Conservation (phyloP, 2,888 invertebrate genomes). For the Folsomia candida region DNA sequence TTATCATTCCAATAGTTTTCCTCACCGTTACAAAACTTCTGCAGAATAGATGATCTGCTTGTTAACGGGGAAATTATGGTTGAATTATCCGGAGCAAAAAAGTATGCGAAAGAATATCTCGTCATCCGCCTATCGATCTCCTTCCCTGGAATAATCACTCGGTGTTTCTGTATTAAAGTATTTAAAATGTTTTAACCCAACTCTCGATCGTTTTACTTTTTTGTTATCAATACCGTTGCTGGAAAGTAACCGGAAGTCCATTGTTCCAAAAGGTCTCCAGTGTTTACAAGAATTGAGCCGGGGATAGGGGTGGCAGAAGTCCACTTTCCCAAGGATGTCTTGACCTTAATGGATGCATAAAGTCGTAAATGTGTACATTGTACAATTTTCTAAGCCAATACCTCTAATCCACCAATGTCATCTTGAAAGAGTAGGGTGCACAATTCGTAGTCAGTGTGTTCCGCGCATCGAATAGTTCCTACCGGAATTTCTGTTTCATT, state of each 20-base stretch:
- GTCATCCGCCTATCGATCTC: conserved; percentile 63
- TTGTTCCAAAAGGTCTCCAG: conserved; percentile 69
- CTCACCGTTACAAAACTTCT: neutral
- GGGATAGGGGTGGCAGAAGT: conserved; percentile 71
- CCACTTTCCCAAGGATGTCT: conserved; percentile 67
- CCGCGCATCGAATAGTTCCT: conserved; percentile 65
- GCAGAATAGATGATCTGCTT: conserved; percentile 7
- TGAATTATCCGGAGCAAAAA: conserved; percentile 70
- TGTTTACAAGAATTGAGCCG: conserved; percentile 71
- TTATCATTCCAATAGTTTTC: neutral
- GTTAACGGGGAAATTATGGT: conserved; percentile 58
- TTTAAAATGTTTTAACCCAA: neutral
- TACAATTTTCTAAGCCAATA: too few relatives aligned
- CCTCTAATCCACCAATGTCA: conserved; percentile 72
- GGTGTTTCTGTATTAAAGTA: conserved; percentile 61
- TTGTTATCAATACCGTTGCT: conserved; percentile 62
- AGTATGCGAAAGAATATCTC: conserved; percentile 74
- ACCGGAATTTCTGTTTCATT: conserved; percentile 52
- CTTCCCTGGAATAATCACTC: conserved; percentile 69
- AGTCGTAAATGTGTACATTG: conserved; percentile 49
- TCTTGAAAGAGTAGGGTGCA: conserved; percentile 71
- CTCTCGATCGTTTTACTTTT: neutral
- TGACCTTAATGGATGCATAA: conserved; percentile 60
- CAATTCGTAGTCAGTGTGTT: conserved; percentile 73
- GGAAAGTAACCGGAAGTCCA: conserved; percentile 72